A percentile compares a stretch with the other conserved stretches of the same genome.
These are phyloP conservation scores for Euphydryas editha DNA, from an alignment of 2,888 invertebrate species.

Conservation along the genomic window DNA sequence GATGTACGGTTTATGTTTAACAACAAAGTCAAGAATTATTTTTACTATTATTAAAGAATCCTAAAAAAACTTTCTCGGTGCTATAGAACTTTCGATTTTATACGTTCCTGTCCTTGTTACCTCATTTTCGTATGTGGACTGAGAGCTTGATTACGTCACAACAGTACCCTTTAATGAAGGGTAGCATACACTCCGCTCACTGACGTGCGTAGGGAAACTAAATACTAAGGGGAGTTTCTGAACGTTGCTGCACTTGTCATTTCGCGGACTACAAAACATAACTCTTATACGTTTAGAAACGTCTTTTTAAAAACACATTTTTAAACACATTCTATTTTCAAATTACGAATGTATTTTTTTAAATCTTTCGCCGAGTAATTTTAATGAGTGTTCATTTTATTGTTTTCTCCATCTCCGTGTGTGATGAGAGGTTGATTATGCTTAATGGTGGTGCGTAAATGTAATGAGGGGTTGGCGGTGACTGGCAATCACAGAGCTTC, in stretches of 20 bases:
- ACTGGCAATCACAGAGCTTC: constrained; percentile 66
- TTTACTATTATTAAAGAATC: background rate
- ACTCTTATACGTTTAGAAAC: constrained; percentile 46
- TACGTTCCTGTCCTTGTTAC: constrained; percentile 77
- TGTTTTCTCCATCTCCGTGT: constrained; percentile 70
- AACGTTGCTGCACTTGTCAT: constrained; percentile 75
- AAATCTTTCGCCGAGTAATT: constrained; percentile 47
- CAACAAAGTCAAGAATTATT: background rate
- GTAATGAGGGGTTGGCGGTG: constrained; percentile 71
- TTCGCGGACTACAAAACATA: constrained; percentile 62
- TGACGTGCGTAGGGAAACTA: constrained; percentile 68
- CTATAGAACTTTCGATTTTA: constrained; percentile 47
- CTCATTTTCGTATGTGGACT: constrained; percentile 74
- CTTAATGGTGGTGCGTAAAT: constrained; percentile 75
- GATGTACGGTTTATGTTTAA: background rate
- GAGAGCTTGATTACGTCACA: constrained; percentile 78
- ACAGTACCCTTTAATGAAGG: constrained; percentile 77
- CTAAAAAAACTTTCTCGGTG: constrained; percentile 1
- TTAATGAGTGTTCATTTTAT: constrained; percentile 66
- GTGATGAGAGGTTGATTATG: constrained; percentile 75
- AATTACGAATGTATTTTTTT: constrained; percentile 8
- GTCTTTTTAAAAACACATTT: constrained; percentile 6
- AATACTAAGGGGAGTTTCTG: constrained; percentile 67
- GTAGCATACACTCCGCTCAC: constrained; percentile 68
- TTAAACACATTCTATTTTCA: constrained; percentile 13